phyloP scores from a whole-genome alignment of 2,113 vertebrate species.

The Notechis scutatus region DNA sequence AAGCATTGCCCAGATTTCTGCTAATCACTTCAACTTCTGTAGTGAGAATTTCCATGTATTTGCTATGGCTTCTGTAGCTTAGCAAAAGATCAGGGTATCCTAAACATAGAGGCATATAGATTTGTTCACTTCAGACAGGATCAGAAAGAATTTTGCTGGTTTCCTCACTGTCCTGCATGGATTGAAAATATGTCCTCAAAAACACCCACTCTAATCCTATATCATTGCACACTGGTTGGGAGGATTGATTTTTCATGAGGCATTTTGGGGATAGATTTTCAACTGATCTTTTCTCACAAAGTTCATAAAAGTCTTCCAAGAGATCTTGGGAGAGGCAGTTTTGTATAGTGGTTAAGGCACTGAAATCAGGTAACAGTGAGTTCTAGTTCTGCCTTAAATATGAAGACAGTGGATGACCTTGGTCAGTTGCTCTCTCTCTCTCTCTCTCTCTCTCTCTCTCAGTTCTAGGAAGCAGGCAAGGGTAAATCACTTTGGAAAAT shows the following conservation, averaged over 20 bases:
- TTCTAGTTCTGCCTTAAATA: not conserved
- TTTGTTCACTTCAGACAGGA: not conserved
- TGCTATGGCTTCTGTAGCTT: not conserved
- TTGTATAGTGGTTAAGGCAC: not conserved
- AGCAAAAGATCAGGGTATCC: not conserved
- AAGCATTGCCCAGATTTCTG: not conserved
- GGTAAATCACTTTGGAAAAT: not conserved
- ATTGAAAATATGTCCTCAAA: not conserved
- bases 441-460: not conserved
- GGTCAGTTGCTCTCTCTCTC: not conserved
- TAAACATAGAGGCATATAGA: not conserved
- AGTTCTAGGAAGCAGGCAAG: not conserved
- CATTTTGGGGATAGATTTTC: not conserved
- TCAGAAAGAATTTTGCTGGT: not conserved
- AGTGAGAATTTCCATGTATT: not conserved
- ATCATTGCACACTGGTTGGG: not conserved
- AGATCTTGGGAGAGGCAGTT: not conserved
- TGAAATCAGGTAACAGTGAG: not conserved
- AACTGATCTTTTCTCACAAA: not conserved
- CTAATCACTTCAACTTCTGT: not conserved
- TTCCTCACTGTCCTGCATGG: not conserved
- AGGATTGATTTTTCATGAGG: not conserved
- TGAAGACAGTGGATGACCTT: not conserved
- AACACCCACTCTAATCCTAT: not conserved
- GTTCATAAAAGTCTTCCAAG: not conserved